Evolutionary conservation across 2,797 vertebrate species (phyloP).

Genomic region (Coracias cyanogaster): DNA sequence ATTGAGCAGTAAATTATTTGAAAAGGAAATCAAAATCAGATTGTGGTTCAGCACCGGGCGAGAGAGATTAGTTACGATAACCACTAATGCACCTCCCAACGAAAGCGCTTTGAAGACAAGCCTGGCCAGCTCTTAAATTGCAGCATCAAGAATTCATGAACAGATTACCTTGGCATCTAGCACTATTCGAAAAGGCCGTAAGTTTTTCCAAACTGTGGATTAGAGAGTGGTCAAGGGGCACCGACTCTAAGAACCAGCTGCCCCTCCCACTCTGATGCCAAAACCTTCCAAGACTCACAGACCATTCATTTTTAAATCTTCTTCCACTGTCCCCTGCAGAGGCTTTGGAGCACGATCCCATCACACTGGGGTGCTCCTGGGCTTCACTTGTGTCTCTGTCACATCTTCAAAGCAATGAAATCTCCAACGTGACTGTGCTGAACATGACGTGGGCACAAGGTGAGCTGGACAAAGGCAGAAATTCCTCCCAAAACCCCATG

Average conservation of each 20-base stretch:
- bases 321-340: not conserved
- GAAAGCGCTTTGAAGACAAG: constrained; percentile 10
- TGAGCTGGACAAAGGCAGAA: not conserved
- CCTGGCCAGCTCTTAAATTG: constrained; percentile 2
- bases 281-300: not conserved
- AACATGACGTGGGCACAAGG: rapidly evolving
- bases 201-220: not conserved
- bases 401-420: not conserved
- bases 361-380: rapidly evolving
- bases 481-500: rapidly evolving
- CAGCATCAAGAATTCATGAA: constrained; percentile 56
- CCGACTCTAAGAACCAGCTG: not conserved
- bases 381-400: not conserved
- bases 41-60: constrained; percentile 1
- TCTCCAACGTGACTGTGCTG: rapidly evolving
- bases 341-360: not conserved
- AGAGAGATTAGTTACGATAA: constrained; percentile 32
- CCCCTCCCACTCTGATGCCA: not conserved
- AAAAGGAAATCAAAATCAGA: constrained; percentile 53
- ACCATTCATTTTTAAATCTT: not conserved
- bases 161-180: not conserved
- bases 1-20: constrained; percentile 50
- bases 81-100: constrained; percentile 6
- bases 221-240: not conserved
- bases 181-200: not conserved